Base-by-base conservation (phyloP, 2,113 vertebrate genomes). In the Antechinus stuartii region DNA sequence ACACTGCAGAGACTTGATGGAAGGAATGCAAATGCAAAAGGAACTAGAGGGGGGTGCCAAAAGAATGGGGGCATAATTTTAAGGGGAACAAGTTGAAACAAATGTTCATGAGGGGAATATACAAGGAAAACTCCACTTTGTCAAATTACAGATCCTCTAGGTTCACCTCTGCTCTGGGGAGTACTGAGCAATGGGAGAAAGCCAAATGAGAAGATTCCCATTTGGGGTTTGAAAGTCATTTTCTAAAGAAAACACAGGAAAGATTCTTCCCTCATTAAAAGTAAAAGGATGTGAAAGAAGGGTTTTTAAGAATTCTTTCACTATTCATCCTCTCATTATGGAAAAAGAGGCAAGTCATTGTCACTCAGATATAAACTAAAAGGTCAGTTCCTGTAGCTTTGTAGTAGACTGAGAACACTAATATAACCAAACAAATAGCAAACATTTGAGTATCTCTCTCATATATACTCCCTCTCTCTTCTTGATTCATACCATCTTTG, bases 311-410 rank as follows among this genome's bases (percentile, higher is more conserved):
- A 94, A 52, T 52, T 68, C 53, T 54, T 57, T 91, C 90, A 61
- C 96, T 50, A 91, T 49, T 92, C 53, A 25, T 22, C 96, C 92
- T 91, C 94, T 96, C 95, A 90, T 94, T 96, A 90, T 0, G 47
- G 92, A 89, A 68, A 94, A 91, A 84, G 91, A 95, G 46, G 90
- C 42, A 54, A 2, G 55, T 46, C 92, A 1, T 42, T 53, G 97
- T 93, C 97, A 96, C 95, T 97, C 95, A 46, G 91, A 24, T 8
- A 54, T 52, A 91, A 92, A 54, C 61, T 57, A 53, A 97, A 98
- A 96, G 95, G 95, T 97, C 97, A 96, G 49, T 24, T 92, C 93
- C 90, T 89, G 93, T 84, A 84, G 55, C 47, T 19, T 50, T 30
- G 54, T 55, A 68, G 76, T 10, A 6, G 91, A 57, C 50, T 24